These are phyloP conservation scores for Polypedilum vanderplanki DNA, from an alignment of 1,140 invertebrate genomes.

Conservation along the genomic window DNA sequence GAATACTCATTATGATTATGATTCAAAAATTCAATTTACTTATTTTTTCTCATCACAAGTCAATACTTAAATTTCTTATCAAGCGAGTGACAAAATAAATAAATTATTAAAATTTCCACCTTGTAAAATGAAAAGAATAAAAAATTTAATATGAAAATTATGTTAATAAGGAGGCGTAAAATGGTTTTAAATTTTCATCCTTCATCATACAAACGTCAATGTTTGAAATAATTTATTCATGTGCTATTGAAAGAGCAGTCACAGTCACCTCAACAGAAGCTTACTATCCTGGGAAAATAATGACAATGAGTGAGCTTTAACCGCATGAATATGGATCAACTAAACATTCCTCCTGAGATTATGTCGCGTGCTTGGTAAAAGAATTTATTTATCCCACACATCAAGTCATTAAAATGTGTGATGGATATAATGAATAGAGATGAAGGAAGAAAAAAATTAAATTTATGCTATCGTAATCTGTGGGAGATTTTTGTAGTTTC, in stretches of 20 bases:
- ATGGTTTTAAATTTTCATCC: background rate
- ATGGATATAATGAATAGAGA: conserved; percentile 1
- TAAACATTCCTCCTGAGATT: conserved; percentile 2
- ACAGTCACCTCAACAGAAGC: background rate
- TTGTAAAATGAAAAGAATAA: background rate
- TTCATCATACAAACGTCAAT: conserved; percentile 1
- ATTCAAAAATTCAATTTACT: too few relatives aligned
- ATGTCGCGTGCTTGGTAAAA: conserved; percentile 14
- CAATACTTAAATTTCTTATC: too few relatives aligned
- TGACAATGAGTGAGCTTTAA: background rate
- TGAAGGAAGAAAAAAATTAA: background rate
- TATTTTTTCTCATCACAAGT: too few relatives aligned
- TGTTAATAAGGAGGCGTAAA: background rate
- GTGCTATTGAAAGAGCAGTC: background rate
- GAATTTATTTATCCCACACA: conserved; percentile 21
- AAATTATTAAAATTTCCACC: too few relatives aligned
- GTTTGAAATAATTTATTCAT: conserved; percentile 11
- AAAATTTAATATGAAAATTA: conserved; percentile 27
- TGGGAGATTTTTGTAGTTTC: background rate
- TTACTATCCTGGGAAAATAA: background rate
- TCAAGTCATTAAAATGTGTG: background rate
- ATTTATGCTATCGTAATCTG: background rate
- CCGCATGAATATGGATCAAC: conserved; percentile 23
- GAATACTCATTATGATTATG: too few relatives aligned
- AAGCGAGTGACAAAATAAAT: too few relatives aligned